Evolutionary conservation across 2,113 vertebrate species (phyloP).

Genomic region (Zosterops hypoxanthus): DNA sequence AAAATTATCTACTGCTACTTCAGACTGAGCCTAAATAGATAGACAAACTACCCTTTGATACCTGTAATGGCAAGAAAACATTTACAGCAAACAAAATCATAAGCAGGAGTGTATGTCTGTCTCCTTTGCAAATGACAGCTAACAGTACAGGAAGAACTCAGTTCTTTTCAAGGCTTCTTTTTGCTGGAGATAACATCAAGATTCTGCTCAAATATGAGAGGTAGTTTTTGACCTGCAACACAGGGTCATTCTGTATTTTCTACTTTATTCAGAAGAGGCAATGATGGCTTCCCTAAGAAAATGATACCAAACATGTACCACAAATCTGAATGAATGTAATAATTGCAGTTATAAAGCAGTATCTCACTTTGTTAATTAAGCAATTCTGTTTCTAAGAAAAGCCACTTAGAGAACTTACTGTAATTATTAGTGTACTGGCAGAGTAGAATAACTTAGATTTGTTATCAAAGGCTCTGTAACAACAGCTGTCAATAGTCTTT

Average conservation of each 20-base stretch:
- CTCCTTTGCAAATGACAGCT: neutral
- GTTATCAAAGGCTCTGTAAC: neutral
- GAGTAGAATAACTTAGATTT: neutral
- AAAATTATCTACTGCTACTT: neutral
- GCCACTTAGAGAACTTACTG: neutral
- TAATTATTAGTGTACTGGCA: neutral
- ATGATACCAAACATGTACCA: neutral
- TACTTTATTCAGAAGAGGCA: neutral
- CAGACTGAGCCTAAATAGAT: neutral
- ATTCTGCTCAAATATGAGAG: neutral
- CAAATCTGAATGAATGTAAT: neutral
- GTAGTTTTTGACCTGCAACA: neutral
- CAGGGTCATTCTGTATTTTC: neutral
- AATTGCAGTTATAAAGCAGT: neutral
- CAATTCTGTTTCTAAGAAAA: conserved; percentile 23
- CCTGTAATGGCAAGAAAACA: neutral
- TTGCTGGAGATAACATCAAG: neutral
- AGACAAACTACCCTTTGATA: neutral
- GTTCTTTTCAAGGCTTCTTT: neutral
- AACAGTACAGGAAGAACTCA: neutral
- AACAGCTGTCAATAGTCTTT: neutral
- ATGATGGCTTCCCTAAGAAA: neutral
- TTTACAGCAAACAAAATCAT: neutral
- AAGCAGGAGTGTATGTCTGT: neutral
- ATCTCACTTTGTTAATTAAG: neutral